These are phyloP conservation scores for Umimayanthus chanpuru DNA, from an alignment of 92 coral and sea anemone genomes.

Conservation along the genomic window DNA sequence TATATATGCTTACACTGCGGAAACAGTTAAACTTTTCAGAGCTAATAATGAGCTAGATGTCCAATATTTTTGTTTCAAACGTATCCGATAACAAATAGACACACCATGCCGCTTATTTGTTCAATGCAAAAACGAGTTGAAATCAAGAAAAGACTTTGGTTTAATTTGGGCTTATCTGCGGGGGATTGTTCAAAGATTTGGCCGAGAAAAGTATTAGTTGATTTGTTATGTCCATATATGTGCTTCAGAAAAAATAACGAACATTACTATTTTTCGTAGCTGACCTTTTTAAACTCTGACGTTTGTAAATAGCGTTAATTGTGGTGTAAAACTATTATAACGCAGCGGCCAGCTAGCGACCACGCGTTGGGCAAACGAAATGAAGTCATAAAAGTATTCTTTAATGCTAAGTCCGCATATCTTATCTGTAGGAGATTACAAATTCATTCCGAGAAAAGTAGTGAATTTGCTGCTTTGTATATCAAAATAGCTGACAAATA, in stretches of 20 bases:
- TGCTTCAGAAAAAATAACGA: not conserved
- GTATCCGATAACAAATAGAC: not conserved
- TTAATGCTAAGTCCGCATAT: not conserved
- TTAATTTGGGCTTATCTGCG: not conserved
- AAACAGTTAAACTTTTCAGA: not conserved
- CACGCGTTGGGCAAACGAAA: not conserved
- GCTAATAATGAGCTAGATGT: not conserved
- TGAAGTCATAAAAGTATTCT: no score
- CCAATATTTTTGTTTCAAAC: not conserved
- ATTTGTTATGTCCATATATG: not conserved
- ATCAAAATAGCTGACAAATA: not conserved
- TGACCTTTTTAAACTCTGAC: not conserved
- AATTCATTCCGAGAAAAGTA: not conserved
- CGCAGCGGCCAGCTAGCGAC: not conserved
- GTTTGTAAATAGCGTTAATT: not conserved
- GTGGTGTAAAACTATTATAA: not conserved
- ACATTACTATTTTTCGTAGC: no score
- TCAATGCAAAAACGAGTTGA: no score
- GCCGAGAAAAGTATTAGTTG: not conserved
- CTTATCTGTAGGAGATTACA: not conserved
- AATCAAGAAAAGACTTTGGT: not conserved
- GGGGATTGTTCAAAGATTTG: not conserved
- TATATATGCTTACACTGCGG: not conserved
- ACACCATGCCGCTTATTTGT: not conserved
- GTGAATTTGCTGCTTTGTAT: no score